Conservation (phyloP, 2,113 vertebrate species). For the Andinoacara biseriatus region DNA sequence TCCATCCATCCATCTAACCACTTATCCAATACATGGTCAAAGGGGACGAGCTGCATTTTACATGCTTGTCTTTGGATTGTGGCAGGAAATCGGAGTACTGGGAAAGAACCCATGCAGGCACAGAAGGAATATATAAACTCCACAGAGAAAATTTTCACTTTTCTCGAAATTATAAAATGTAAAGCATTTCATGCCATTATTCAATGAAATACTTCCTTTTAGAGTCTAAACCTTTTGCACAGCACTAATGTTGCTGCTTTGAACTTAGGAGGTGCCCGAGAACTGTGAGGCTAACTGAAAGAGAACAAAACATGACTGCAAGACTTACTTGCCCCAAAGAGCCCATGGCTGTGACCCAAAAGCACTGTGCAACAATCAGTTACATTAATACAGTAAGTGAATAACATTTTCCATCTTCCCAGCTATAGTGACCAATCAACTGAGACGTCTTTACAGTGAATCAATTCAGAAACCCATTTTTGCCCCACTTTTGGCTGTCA, state of each 20-base stretch:
- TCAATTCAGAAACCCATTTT: not conserved
- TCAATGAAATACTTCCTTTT: no score
- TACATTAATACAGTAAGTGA: not conserved
- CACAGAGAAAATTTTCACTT: not conserved
- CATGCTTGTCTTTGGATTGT: not conserved
- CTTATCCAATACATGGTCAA: not conserved
- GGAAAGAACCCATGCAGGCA: not conserved
- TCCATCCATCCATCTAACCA: not conserved
- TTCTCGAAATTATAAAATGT: not conserved
- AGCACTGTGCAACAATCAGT: not conserved
- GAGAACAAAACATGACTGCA: not conserved
- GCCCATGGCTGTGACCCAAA: not conserved
- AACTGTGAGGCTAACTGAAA: not conserved
- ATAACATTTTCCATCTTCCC: not conserved
- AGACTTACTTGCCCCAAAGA: not conserved
- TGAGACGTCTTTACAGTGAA: not conserved
- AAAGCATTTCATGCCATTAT: not conserved
- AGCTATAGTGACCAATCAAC: not conserved
- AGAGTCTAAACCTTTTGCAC: not conserved
- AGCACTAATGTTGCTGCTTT: not conserved
- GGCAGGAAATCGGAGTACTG: not conserved
- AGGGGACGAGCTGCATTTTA: no score
- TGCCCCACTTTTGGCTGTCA: not conserved
- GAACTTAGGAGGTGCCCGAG: not conserved
- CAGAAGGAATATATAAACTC: accelerated